Evolutionary conservation across 2,113 vertebrate genomes (phyloP).

Genomic region (Turnix velox): DNA sequence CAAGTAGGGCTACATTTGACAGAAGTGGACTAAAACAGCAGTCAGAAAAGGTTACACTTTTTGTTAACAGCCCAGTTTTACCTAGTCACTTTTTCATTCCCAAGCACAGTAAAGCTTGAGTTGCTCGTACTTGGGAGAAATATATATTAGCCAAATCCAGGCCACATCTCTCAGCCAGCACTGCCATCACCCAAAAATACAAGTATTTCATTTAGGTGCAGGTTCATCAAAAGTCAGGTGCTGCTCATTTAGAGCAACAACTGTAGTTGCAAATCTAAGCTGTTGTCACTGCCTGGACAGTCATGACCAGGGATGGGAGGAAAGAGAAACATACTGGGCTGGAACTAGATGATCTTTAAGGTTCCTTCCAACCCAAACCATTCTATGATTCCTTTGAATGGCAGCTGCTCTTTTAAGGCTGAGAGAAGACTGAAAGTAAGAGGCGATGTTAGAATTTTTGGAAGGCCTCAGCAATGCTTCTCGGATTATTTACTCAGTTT

Average conservation of each 20-base stretch:
- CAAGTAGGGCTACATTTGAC: fast-evolving
- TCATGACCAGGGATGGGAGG: background rate
- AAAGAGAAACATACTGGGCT: too few relatives aligned
- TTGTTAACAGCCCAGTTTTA: background rate
- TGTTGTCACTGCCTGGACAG: background rate
- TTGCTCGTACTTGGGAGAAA: background rate
- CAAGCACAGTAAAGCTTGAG: background rate
- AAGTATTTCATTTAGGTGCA: background rate
- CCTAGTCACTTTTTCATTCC: background rate
- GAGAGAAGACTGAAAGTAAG: background rate
- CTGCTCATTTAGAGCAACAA: background rate
- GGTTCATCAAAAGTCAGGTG: background rate
- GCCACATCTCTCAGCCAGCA: background rate
- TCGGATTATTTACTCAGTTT: background rate
- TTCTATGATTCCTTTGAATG: background rate
- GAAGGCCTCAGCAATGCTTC: background rate
- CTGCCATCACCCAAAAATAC: background rate
- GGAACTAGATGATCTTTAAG: too few relatives aligned
- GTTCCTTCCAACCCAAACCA: too few relatives aligned
- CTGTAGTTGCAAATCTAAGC: background rate
- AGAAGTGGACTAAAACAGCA: background rate
- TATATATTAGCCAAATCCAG: background rate
- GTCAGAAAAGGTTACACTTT: background rate
- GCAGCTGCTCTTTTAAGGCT: background rate
- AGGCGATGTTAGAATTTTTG: background rate